Evolutionary conservation across 1,140 invertebrate species (phyloP), one percentile per base, ranked within the genome.

Genomic region (Bombus difficillimus): DNA sequence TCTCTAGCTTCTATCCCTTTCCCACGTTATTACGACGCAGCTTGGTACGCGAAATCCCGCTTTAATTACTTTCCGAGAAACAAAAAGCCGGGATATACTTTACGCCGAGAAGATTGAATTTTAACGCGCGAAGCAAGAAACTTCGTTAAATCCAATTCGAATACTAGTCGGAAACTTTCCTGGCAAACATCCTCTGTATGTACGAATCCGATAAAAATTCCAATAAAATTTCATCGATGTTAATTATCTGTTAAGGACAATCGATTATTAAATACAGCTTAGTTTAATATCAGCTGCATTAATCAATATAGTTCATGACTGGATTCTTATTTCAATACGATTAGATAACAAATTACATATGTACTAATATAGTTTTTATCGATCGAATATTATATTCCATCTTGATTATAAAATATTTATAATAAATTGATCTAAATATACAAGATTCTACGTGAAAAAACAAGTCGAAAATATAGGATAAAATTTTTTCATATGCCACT

Each of bases 51-150:
- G 62, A 86, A 90, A 90, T 79, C 89, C 81, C 53, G 87, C 73
- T 90, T 91, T 91, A 90, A 91, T 91, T 91, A 88, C 84, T 90
- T 88, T 85, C 57, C 66, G 59, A 47, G 76, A 81, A 87, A 90
- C 83, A 90, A 89, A 89, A 87, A 87, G 59, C 62, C 18, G 28
- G 74, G 83, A 83, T 85, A 76, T 81, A 83, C 80, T 80, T 88
- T 86, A 86, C 76, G 66, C 75, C 18, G 41, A 10, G 62, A 82
- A 91, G 86, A 91, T 91, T 91, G 89, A 91, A 91, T 91, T 91
- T 91, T 88, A 90, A 88, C 81, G 68, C 64, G 82, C 39, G 53
- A 32, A 47, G 47, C 77, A 89, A 85, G 78, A 81, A 85, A 85
- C 37, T 71, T 62, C 34, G 86, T 62, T 69, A 41, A 84, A 53